Conservation (phyloP, 2,113 vertebrate genomes). For the Callionymus lyra region DNA sequence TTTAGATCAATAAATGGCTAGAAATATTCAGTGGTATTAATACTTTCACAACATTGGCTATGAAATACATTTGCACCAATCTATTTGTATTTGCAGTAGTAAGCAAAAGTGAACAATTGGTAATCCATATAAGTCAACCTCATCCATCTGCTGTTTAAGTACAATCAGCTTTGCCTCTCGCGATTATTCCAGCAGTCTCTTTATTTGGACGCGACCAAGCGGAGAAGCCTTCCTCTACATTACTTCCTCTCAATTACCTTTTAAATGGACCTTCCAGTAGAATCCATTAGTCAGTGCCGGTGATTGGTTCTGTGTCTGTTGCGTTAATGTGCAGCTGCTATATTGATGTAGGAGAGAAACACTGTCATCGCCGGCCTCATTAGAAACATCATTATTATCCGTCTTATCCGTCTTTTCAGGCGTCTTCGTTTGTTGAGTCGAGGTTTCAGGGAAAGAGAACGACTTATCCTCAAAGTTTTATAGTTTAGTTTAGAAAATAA, state of each 20-base stretch:
- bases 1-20: too few species aligned
- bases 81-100: too few species aligned
- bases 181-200: constrained; percentile 17
- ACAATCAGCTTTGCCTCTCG: constrained; percentile 16
- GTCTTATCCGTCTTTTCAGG: not conserved
- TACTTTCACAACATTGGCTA: too few species aligned
- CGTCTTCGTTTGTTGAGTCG: too few species aligned
- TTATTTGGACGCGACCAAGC: constrained; percentile 31
- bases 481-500: not conserved
- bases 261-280: constrained; percentile 25
- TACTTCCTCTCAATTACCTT: constrained; percentile 41
- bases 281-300: constrained; percentile 13
- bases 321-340: constrained; percentile 10
- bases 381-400: not conserved
- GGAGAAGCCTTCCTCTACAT: constrained; percentile 9
- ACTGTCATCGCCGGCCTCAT: constrained; percentile 2
- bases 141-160: constrained; percentile 17
- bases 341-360: constrained; percentile 3
- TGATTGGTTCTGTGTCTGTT: constrained; percentile 6
- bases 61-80: too few species aligned
- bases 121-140: constrained; percentile 1
- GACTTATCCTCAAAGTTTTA: too few species aligned
- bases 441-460: too few species aligned
- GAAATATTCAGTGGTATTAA: too few species aligned
- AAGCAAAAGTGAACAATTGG: too few species aligned